Evolutionary conservation across 2,797 vertebrate species (phyloP).

Genomic region (Spondyliosoma cantharus): DNA sequence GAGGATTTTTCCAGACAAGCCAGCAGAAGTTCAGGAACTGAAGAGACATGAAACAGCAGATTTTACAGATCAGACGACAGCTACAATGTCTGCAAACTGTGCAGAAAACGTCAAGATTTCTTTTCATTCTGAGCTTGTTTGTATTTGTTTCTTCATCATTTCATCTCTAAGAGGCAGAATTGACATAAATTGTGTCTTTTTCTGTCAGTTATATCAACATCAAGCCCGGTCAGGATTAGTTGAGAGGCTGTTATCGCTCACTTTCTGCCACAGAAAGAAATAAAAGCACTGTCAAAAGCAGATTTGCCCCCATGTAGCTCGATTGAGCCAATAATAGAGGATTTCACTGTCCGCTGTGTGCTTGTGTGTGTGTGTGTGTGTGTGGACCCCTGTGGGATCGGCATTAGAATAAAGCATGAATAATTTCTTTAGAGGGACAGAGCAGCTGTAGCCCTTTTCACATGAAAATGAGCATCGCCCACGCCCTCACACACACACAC

Average conservation of each 20-base stretch:
- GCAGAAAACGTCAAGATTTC: background rate
- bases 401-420: slow-evolving; percentile 77
- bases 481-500: slow-evolving; percentile 13
- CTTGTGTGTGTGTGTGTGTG: slow-evolving; percentile 34
- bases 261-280: background rate
- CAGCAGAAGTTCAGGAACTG: slow-evolving; percentile 31
- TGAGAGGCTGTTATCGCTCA: background rate
- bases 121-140: background rate
- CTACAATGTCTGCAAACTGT: background rate
- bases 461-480: slow-evolving; percentile 80
- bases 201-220: too few relatives aligned
- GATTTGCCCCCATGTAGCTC: slow-evolving; percentile 1
- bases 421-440: slow-evolving; percentile 75
- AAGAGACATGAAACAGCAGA: background rate
- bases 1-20: background rate
- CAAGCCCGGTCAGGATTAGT: background rate
- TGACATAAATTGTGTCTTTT: background rate
- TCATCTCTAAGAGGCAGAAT: too few relatives aligned
- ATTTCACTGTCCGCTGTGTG: background rate
- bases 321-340: slow-evolving; percentile 17
- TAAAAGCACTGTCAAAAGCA: slow-evolving; percentile 13
- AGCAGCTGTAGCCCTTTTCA: slow-evolving; percentile 83
- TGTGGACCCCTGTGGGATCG: slow-evolving; percentile 17
- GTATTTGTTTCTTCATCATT: background rate
- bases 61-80: background rate